Base-by-base conservation (phyloP, 2,113 vertebrate genomes). In the Riparia riparia region DNA sequence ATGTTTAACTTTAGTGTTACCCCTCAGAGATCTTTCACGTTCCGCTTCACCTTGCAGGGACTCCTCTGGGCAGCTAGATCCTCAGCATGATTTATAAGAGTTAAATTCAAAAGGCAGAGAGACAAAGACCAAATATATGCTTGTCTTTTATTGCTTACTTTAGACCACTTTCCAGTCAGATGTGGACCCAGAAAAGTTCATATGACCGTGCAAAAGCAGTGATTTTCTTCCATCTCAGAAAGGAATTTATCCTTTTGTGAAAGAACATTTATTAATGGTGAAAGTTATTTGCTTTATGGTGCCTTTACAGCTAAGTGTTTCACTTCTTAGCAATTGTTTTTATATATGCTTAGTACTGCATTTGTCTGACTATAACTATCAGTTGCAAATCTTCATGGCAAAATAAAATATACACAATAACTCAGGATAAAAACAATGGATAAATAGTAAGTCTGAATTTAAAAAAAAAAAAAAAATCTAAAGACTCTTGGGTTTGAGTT, bases 401-500 rank as follows among this genome's bases (percentile, higher is more conserved):
- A 49, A 69, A 42, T 5, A 25, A 69, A 83, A 57, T 60, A 18
- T 11, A 25, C 1, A 73, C 50, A 79, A 56, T 64, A 87, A 82
- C 60, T 84, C 41, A 78, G 14, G 8, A 85, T 64, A 78, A 82
- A 74, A 16, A 29, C 12, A 64, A 68, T 1, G 12, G 42, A 63
- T 6, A 57, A 70, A 73, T 24, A 82, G 76, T 3, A 7, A 72
- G 2, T 19, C 25, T 44, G 12, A 64, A 64, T 20, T n/a, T n/a
- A n/a, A n/a, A n/a, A n/a, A n/a, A 19, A 19, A 4, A 34, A 73
- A 71, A 66, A 83, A 85, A 69, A 74, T 29, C 49, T 76, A 9
- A 68, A 41, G 22, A 80, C 37, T 69, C 6, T 37, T 37, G 8
- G 17, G 6, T 76, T 66, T 26, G 10, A 1, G 0, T 0, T 0